Base-by-base conservation (phyloP, 1,140 invertebrate genomes). In the Copidosoma floridanum region DNA sequence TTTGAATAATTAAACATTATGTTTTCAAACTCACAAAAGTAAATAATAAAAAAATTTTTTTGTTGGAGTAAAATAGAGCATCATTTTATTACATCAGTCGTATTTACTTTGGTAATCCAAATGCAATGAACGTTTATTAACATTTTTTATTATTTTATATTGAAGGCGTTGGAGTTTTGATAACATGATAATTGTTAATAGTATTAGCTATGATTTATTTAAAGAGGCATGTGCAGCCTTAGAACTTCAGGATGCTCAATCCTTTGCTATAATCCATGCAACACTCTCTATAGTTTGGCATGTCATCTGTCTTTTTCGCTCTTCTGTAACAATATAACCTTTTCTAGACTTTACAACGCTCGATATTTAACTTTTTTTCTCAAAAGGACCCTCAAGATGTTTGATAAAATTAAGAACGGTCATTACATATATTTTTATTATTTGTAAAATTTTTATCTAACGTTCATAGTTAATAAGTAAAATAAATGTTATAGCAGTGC, bases 141-240 rank as follows among this genome's bases (percentile, higher is more conserved):
- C 26, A 69, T 23, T 6, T 79, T 26, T 51, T 79, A 18, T 62
- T 79, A 10, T 40, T 66, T 14, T 38, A 68, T 16, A 60, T 74
- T 21, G 52, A 32, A 47, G 77, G 74, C 14, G 68, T 71, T 69
- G 50, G 24, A 68, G 54, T 23, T 79, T 76, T 65, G 27, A 63
- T 53, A 32, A 71, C 55, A 41, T 81, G 2, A 61, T 58, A 67
- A 80, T 69, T 38, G 63, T 76, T 16, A 50, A 79, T 56, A 68
- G 64, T 14, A 23, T 46, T 7, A 12, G 60, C 20, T 65, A 68
- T 57, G 8, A 47, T 7, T 71, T 72, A 12, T 77, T 68, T 61
- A 58, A 64, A 58, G 64, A 62, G 38, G 72, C 77, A 10, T 72
- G 69, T n/a, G 60, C 48, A 47, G 58, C 57, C 6, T 8, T 63